phyloP scores from a whole-genome alignment of 2,888 invertebrate genomes.

The Pollenia griseotomentosa region DNA sequence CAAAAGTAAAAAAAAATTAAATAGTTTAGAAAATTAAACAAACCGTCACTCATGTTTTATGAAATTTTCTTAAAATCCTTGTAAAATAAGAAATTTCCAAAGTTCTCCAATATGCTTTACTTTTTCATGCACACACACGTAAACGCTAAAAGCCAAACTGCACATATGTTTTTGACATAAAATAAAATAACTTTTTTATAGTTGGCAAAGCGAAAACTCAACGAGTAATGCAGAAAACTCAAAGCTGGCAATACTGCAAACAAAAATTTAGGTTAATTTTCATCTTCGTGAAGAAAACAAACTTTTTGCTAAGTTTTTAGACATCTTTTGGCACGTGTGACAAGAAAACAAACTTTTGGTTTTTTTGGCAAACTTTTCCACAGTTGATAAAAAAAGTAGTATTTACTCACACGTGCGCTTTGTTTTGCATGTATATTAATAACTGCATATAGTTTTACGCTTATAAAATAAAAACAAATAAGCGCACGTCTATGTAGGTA shows the following conservation, averaged over 20 bases:
- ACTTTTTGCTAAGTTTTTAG: too few relatives aligned
- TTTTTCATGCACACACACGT: background rate
- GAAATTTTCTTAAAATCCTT: background rate
- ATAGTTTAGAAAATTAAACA: conserved; percentile 7
- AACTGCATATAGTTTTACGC: too few relatives aligned
- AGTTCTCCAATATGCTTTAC: background rate
- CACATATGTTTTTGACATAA: conserved; percentile 23
- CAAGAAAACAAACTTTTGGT: too few relatives aligned
- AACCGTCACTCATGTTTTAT: conserved; percentile 72
- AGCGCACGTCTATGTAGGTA: too few relatives aligned
- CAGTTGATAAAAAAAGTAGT: too few relatives aligned
- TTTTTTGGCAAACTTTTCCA: too few relatives aligned
- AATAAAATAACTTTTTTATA: background rate
- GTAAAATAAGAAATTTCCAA: background rate
- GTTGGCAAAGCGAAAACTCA: conserved; percentile 36
- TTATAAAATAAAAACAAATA: too few relatives aligned
- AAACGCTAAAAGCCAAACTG: background rate
- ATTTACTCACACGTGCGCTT: too few relatives aligned
- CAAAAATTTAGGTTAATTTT: background rate
- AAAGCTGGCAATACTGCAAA: background rate
- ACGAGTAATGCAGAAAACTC: conserved; percentile 1
- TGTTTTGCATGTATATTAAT: too few relatives aligned
- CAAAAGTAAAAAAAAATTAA: background rate
- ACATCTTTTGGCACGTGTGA: too few relatives aligned
- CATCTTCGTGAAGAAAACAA: too few relatives aligned